A percentile compares a stretch with the other conserved stretches of the same genome.
phyloP scores from a whole-genome alignment of 2,888 invertebrate genomes.

The Allophyes oxyacanthae region DNA sequence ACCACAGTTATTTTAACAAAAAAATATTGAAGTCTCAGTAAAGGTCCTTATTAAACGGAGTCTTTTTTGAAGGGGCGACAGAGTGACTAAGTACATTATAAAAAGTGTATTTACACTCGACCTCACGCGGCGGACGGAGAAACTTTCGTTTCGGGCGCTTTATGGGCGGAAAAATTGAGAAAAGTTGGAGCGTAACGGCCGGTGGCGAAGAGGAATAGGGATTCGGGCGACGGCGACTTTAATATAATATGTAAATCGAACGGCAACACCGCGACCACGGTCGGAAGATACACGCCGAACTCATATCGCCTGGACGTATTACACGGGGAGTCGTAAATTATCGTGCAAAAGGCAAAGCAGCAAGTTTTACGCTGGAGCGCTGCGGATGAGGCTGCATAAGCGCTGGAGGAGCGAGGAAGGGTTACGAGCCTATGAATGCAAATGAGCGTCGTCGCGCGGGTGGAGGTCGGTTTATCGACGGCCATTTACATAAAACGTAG shows the following conservation, averaged over 20 bases:
- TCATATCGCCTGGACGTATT: constrained; percentile 86
- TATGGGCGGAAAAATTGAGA: constrained; percentile 89
- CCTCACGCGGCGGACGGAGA: constrained; percentile 84
- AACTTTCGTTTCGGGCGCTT: constrained; percentile 87
- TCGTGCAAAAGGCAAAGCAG: constrained; percentile 83
- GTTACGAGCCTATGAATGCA: constrained; percentile 89
- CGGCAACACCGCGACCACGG: constrained; percentile 82
- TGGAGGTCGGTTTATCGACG: constrained; percentile 83
- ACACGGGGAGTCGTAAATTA: constrained; percentile 87
- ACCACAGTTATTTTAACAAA: constrained; percentile 6
- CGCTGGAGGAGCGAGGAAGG: constrained; percentile 82
- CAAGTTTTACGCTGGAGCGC: constrained; percentile 79
- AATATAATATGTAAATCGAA: constrained; percentile 89
- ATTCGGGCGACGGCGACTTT: constrained; percentile 80
- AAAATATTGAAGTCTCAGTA: constrained; percentile 33
- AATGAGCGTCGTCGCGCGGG: constrained; percentile 83
- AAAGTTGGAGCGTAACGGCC: constrained; percentile 88
- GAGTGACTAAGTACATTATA: constrained; percentile 87
- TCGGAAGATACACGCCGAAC: constrained; percentile 79
- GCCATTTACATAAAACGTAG: constrained; percentile 85
- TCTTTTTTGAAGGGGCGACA: constrained; percentile 75
- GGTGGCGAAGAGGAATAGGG: constrained; percentile 81
- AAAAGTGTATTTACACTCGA: constrained; percentile 88
- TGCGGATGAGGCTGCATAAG: constrained; percentile 77
- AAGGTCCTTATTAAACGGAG: constrained; percentile 78